Evolutionary conservation across 2,113 vertebrate genomes (phyloP).

Genomic region (Scalopus aquaticus): DNA sequence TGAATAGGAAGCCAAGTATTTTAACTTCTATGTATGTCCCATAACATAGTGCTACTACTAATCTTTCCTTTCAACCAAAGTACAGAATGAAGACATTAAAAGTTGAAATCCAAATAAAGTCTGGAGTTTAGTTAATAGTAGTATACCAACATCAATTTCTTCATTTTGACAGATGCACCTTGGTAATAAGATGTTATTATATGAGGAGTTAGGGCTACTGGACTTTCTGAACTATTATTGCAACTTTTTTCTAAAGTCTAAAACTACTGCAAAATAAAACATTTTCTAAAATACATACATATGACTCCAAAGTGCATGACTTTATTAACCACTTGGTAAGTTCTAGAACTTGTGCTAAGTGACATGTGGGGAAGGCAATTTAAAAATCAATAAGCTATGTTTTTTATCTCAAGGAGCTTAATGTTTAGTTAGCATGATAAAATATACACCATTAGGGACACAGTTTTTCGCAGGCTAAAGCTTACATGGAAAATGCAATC

Average conservation of each 20-base stretch:
- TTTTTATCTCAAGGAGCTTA: neutral
- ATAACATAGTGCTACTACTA: neutral
- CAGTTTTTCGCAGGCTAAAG: neutral
- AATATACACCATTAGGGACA: neutral
- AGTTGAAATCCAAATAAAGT: no score
- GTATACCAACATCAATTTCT: no score
- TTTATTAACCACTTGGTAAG: neutral
- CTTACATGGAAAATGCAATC: neutral
- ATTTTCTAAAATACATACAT: no score
- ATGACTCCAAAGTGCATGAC: no score
- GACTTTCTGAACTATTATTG: no score
- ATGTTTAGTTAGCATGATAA: neutral
- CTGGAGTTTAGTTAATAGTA: no score
- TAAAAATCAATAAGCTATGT: neutral
- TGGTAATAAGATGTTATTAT: no score
- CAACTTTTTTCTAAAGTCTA: no score
- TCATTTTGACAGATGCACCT: no score
- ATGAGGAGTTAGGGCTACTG: no score
- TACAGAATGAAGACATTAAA: no score
- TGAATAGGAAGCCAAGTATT: neutral
- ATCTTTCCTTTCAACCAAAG: neutral
- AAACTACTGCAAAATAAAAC: no score
- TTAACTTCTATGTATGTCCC: neutral
- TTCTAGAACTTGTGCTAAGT: neutral
- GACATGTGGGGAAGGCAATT: neutral